Evolutionary conservation across 2,797 vertebrate species (phyloP), one percentile per base, ranked within the genome.

Genomic region (Hyperoplus lanceolatus): DNA sequence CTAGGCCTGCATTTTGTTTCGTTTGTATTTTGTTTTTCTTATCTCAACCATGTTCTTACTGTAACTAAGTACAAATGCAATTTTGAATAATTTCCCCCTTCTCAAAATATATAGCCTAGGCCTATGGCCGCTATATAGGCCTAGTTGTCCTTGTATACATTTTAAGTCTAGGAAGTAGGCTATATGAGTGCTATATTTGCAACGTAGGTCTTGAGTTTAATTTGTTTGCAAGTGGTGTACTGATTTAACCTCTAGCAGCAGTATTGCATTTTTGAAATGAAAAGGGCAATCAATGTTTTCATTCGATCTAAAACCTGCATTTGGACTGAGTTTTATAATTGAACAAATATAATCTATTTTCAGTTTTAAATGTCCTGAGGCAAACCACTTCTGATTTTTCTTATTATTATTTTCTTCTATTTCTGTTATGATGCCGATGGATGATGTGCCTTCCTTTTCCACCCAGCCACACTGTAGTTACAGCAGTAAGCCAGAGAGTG

Each of bases 381-480:
- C 50, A 11, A 87, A 57, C 50, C 9, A 1, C 4, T 18, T 61
- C 9, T 39, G 10, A 2, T 4, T 29, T 67, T 11, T 16, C 8
- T 48, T 61, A 5, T 15, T 18, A 14, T 43, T 43, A 60, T 53
- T 18, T 59, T 14, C 48, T 29, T 29, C 29, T 29, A 29, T 29
- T 29, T 29, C 29, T 29, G 29, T 29, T 29, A 29, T 56, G 6
- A 50, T 50, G 38, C 38, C 83, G 68, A 80, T 60, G 15, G 38
- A 73, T 86, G 12, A 4, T 46, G 10, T 0, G 4, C 0, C 6
- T 46, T 66, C 14, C 11, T 6, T 4, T 0, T 21, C 21, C 42
- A 55, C 29, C 21, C 42, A 55, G 38, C 50, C 12, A 72, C 39
- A 29, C 0, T 92, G 89, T 71, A 88, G 50, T 92, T 90, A 66